phyloP scores from a whole-genome alignment of 2,888 invertebrate species.

The Aspidapion aeneum region DNA sequence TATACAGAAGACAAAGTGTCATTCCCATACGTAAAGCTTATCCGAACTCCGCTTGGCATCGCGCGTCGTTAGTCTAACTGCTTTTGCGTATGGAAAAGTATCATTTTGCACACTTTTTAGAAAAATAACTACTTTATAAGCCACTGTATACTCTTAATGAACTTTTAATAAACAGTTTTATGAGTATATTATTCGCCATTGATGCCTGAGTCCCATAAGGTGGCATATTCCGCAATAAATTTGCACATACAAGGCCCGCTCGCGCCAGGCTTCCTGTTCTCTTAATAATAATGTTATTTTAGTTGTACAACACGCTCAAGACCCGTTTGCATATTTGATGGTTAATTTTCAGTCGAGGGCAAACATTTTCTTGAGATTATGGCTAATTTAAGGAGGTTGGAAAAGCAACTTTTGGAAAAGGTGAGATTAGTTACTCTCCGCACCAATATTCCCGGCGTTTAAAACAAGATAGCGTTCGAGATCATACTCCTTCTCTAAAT shows the following conservation, averaged over 20 bases:
- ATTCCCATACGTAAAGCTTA: too few relatives aligned
- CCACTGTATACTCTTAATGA: too few relatives aligned
- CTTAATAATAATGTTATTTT: slow-evolving; percentile 6
- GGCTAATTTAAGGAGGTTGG: not conserved
- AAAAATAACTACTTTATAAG: not conserved
- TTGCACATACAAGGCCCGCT: not conserved
- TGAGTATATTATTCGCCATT: too few relatives aligned
- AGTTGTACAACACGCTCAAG: slow-evolving; percentile 5
- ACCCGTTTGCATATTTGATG: slow-evolving; percentile 6
- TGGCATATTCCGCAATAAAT: not conserved
- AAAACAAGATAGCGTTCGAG: too few relatives aligned
- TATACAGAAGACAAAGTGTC: too few relatives aligned
- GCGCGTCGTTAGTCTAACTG: not conserved
- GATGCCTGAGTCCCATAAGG: too few relatives aligned
- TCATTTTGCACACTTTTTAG: not conserved
- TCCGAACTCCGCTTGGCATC: not conserved
- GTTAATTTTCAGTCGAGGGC: not conserved
- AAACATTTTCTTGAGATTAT: not conserved
- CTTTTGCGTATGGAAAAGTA: not conserved
- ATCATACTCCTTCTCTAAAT: too few relatives aligned
- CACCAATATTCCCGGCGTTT: too few relatives aligned
- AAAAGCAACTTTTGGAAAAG: not conserved
- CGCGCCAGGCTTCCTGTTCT: not conserved
- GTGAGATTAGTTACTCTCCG: too few relatives aligned
- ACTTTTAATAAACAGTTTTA: too few relatives aligned